These are phyloP conservation scores for Callimorpha dominula DNA, from an alignment of 2,888 invertebrate genomes.

Conservation along the genomic window DNA sequence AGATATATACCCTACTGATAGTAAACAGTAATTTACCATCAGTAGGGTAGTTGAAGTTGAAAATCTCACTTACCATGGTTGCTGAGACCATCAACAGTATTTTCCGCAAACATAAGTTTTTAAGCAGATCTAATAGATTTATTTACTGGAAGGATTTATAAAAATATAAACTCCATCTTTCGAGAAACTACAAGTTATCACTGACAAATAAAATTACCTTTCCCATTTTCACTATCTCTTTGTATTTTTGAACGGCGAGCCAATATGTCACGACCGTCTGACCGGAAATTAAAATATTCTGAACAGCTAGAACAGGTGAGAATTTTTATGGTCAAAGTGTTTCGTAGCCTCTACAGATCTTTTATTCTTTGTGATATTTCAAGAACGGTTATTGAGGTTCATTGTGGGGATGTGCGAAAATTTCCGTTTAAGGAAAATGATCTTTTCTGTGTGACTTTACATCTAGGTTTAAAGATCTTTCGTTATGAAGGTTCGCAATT, in stretches of 20 bases:
- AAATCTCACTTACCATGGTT: too few relatives aligned
- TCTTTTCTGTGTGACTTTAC: too few relatives aligned
- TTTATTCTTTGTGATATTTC: constrained; percentile 37
- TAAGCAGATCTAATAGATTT: too few relatives aligned
- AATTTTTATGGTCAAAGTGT: constrained; percentile 44
- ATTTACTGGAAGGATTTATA: too few relatives aligned
- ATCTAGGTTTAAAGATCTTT: not conserved
- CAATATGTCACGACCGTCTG: constrained; percentile 47
- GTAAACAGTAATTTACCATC: too few relatives aligned
- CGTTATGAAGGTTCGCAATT: too few relatives aligned
- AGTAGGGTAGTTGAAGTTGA: too few relatives aligned
- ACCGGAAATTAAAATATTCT: constrained; percentile 64
- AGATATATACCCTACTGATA: too few relatives aligned
- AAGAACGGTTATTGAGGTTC: constrained; percentile 27
- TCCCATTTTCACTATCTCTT: constrained; percentile 2
- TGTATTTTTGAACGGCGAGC: constrained; percentile 23
- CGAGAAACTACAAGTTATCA: not conserved
- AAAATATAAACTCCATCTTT: too few relatives aligned
- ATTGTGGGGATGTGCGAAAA: constrained; percentile 27
- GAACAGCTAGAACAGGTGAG: constrained; percentile 44
- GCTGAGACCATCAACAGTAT: too few relatives aligned
- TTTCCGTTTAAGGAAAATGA: constrained; percentile 18
- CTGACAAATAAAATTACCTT: not conserved
- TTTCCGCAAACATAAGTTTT: too few relatives aligned
- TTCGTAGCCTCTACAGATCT: constrained; percentile 30